Conservation (phyloP, 2,888 invertebrate genomes). For the Phyto melanocephala region DNA sequence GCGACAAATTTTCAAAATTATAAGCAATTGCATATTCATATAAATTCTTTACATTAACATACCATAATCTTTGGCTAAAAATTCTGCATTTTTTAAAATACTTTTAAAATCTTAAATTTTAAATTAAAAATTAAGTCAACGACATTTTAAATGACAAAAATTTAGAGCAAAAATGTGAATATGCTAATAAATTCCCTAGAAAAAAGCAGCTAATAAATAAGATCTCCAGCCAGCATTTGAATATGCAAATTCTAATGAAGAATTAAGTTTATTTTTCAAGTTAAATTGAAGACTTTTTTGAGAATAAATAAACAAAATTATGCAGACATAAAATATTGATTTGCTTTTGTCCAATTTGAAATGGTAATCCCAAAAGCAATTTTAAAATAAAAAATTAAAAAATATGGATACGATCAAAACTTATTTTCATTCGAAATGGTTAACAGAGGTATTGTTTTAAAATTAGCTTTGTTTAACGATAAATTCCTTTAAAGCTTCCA, state of each 20-base stretch:
- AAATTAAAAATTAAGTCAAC: constrained; percentile 6
- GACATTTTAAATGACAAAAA: background rate
- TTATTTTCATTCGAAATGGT: no score
- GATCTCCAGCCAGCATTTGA: background rate
- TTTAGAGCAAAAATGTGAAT: background rate
- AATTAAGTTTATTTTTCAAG: background rate
- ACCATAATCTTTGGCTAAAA: background rate
- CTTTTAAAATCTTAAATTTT: background rate
- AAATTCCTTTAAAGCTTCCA: no score
- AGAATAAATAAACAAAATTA: background rate
- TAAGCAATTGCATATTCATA: no score
- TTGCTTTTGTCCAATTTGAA: no score
- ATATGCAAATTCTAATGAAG: constrained; percentile 19
- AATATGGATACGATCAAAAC: no score
- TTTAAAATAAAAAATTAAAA: no score
- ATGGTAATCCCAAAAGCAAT: no score
- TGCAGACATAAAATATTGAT: no score
- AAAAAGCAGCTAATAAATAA: background rate
- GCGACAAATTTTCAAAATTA: no score
- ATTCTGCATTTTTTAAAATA: background rate
- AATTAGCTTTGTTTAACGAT: no score
- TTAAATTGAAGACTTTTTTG: background rate
- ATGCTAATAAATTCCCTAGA: background rate
- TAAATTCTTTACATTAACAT: no score
- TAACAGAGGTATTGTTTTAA: no score